These are phyloP conservation scores for Lepidonotus clava DNA, from an alignment of 2,888 invertebrate species.

Conservation along the genomic window DNA sequence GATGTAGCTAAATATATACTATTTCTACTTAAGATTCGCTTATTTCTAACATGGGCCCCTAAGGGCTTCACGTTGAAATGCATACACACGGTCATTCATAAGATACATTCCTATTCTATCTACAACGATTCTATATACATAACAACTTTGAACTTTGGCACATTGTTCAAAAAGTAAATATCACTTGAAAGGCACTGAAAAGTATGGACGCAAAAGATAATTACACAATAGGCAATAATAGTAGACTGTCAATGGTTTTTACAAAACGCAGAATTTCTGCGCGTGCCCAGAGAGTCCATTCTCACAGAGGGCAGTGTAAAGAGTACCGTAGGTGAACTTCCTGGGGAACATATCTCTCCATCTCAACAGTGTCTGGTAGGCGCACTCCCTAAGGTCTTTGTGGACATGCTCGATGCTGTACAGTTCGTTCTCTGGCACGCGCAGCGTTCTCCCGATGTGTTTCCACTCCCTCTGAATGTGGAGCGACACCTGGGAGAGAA, in stretches of 20 bases:
- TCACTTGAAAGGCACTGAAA: too few relatives aligned
- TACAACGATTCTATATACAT: background rate
- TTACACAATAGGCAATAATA: too few relatives aligned
- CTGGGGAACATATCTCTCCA: slow-evolving; percentile 49
- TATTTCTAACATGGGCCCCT: too few relatives aligned
- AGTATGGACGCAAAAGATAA: too few relatives aligned
- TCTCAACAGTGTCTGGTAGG: slow-evolving; percentile 33
- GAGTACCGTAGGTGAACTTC: slow-evolving; percentile 33
- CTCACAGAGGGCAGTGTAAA: slow-evolving; percentile 45
- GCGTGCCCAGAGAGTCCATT: slow-evolving; percentile 34
- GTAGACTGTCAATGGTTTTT: too few relatives aligned
- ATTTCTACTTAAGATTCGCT: too few relatives aligned
- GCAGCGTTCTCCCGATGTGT: slow-evolving; percentile 13
- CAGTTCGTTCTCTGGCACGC: slow-evolving; percentile 39
- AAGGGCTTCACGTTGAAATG: too few relatives aligned
- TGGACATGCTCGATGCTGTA: slow-evolving; percentile 26
- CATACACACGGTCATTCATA: too few relatives aligned
- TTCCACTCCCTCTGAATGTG: slow-evolving; percentile 43
- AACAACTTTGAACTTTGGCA: background rate
- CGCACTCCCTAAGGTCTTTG: slow-evolving; percentile 38
- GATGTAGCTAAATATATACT: background rate
- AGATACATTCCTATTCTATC: too few relatives aligned
- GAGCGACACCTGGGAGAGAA: slow-evolving; percentile 20
- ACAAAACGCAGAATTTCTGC: slow-evolving; percentile 3
- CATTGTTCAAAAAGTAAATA: too few relatives aligned